Evolutionary conservation across 1,140 invertebrate species (phyloP), one percentile per base, ranked within the genome.

Genomic region (Eumaeus atala): DNA sequence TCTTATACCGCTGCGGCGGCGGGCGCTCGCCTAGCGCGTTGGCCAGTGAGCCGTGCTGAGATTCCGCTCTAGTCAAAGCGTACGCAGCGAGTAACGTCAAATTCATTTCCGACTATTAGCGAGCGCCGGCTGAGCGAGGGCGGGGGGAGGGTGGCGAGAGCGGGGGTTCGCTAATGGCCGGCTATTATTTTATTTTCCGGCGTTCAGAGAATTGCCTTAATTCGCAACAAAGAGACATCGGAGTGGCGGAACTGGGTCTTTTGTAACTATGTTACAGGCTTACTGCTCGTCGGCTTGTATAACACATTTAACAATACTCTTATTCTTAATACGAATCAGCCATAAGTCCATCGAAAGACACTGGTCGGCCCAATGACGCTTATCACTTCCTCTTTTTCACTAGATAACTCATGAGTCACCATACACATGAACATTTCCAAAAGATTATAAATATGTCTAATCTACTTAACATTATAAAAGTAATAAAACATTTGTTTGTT

Each of bases 141-240:
- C 40, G 47, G 17, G 18, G 44, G 6, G 40, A 17, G 48, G 17
- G 48, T 40, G 37, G 51, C 36, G 35, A 21, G 21, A 35, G 36
- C 17, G 56, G 60, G 56, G 37, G 44, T 52, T 50, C 64, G 57
- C 73, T 79, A 79, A 79, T 79, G 78, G 68, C 58, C 58, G 67
- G 72, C 78, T 82, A 82, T 82, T 82, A 82, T 82, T 82, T 77
- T 79, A 82, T 77, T 74, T 79, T 79, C 76, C 74, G 74, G 74
- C 75, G 69, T 64, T 76, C 69, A 70, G 70, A 72, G 73, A 82
- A 82, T 79, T 79, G 76, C 72, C 76, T 79, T 82, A 82, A 82
- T 82, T 82, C 74, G 67, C 65, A 61, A 70, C 74, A 72, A 77
- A 77, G 73, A 74, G 68, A 64, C 64, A 63, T 51, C 65, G 59